Percentiles rank a stretch among this genome's conserved stretches.
Evolutionary conservation across 2,113 vertebrate genomes (phyloP).

Genomic region (Pluvialis apricaria): DNA sequence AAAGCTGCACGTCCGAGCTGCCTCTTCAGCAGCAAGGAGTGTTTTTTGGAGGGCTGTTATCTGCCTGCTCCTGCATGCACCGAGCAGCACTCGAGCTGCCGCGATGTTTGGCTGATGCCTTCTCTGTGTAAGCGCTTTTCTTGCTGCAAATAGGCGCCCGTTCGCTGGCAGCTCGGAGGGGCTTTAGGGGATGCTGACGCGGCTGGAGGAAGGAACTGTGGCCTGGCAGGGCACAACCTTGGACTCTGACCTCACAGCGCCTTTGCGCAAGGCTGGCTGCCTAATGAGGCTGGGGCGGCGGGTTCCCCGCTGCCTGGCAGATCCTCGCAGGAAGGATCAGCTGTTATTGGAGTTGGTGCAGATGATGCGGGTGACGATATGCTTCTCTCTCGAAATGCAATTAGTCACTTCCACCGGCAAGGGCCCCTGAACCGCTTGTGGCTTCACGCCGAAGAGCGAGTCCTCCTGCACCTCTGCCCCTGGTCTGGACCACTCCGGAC

Average conservation of each 20-base stretch:
- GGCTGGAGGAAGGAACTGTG: background rate
- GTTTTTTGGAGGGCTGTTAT: background rate
- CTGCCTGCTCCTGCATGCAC: background rate
- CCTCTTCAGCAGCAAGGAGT: background rate
- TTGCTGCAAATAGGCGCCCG: background rate
- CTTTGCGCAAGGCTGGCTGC: background rate
- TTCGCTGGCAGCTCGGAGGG: background rate
- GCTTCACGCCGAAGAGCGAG: background rate
- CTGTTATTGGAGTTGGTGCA: background rate
- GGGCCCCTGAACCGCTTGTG: background rate
- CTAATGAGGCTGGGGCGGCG: background rate
- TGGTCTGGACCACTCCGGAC: background rate
- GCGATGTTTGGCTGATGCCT: background rate
- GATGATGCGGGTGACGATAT: background rate
- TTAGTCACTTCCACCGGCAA: background rate
- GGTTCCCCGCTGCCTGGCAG: background rate
- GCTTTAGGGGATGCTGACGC: background rate
- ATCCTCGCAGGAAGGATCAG: background rate
- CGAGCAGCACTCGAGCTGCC: background rate
- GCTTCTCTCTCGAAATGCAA: background rate
- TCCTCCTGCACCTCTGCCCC: background rate
- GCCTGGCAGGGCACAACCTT: background rate
- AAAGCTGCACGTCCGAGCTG: background rate
- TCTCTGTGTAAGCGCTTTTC: background rate
- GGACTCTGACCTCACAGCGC: background rate